Conservation (phyloP, 2,888 invertebrate species). For the Thera obeliscata region DNA sequence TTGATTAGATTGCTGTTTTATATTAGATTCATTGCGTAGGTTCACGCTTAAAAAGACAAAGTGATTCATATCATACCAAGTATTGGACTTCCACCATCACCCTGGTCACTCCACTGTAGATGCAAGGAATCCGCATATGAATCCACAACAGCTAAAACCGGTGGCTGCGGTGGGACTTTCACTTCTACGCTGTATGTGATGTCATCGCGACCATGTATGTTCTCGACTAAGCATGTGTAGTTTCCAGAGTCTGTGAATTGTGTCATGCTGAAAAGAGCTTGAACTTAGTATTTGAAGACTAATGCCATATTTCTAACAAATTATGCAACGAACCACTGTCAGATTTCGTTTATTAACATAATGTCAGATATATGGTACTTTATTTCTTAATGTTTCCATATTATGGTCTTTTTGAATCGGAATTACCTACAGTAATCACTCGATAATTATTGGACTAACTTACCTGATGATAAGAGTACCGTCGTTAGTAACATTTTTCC, state of each 20-base stretch:
- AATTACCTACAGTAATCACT: neutral
- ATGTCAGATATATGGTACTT: neutral
- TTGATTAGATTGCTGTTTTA: too few species aligned
- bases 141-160: constrained; percentile 91
- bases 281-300: neutral
- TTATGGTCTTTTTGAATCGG: too few species aligned
- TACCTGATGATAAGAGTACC: constrained; percentile 90
- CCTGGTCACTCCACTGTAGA: constrained; percentile 92
- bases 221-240: constrained; percentile 94
- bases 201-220: constrained; percentile 92
- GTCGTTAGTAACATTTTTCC: constrained; percentile 87
- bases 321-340: too few species aligned
- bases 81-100: constrained; percentile 92
- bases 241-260: constrained; percentile 94
- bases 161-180: constrained; percentile 94
- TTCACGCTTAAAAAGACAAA: neutral
- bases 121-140: constrained; percentile 93
- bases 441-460: neutral
- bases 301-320: neutral
- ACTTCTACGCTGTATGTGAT: constrained; percentile 91
- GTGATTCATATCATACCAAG: constrained; percentile 78
- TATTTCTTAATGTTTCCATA: too few species aligned
- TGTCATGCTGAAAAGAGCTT: constrained; percentile 73
- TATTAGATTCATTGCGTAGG: neutral
- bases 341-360: neutral